These are phyloP conservation scores for Tinamus guttatus DNA, from an alignment of 2,113 vertebrate genomes.

Conservation along the genomic window DNA sequence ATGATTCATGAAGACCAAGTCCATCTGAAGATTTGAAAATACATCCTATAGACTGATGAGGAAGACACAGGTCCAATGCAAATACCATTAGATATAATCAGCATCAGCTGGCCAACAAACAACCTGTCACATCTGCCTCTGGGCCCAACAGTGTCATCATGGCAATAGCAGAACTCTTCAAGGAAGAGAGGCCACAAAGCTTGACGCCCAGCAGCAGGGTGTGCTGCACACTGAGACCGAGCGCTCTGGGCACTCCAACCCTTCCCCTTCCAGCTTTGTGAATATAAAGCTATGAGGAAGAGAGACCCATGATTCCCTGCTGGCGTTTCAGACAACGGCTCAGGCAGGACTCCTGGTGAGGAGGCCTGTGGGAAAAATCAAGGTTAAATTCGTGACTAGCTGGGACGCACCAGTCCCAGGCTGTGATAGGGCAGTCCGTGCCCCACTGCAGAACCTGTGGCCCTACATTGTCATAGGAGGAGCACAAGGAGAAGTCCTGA, in stretches of 20 bases:
- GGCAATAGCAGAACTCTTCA: background rate
- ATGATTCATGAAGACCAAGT: background rate
- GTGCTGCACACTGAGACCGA: background rate
- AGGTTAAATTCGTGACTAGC: background rate
- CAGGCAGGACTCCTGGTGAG: background rate
- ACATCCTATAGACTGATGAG: background rate
- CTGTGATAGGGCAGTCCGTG: background rate
- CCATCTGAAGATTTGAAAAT: background rate
- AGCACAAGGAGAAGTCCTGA: slow-evolving; percentile 4
- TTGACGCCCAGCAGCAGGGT: background rate
- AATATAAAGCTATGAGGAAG: background rate
- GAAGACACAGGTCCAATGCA: background rate
- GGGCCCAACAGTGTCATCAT: background rate
- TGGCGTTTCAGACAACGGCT: background rate
- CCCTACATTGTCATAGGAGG: background rate
- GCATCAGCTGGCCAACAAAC: background rate
- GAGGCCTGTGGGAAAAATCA: background rate
- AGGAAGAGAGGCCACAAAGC: background rate
- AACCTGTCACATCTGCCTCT: no score
- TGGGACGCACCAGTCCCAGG: rapidly evolving
- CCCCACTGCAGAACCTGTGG: background rate
- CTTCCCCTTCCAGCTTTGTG: background rate
- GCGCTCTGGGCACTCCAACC: background rate
- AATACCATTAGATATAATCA: background rate
- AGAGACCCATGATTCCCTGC: background rate